phyloP scores from a whole-genome alignment of 2,888 invertebrate genomes.

The Eudemis profundana region DNA sequence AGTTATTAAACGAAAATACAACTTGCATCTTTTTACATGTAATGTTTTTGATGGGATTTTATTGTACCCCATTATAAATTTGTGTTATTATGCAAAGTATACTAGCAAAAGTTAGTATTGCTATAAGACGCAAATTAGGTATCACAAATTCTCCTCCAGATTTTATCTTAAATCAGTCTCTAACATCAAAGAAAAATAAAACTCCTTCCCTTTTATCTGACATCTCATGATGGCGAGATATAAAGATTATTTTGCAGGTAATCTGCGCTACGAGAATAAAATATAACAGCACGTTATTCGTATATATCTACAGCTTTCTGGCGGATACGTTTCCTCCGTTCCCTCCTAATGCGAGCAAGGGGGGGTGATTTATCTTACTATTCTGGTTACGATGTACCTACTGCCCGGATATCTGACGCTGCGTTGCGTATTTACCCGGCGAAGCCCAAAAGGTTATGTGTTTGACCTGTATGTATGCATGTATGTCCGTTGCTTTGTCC shows the following conservation, averaged over 20 bases:
- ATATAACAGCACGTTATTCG: conserved; percentile 30
- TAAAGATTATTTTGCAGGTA: conserved; percentile 42
- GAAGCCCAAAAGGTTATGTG: too few species aligned
- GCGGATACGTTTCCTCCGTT: conserved; percentile 36
- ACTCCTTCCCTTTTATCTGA: conserved; percentile 23
- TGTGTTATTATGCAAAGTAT: too few species aligned
- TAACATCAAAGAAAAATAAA: conserved; percentile 25
- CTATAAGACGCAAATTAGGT: background rate
- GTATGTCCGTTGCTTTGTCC: too few species aligned
- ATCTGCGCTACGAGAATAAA: conserved; percentile 33
- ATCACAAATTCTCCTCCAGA: background rate
- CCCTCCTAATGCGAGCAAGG: conserved; percentile 38
- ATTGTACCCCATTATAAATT: too few species aligned
- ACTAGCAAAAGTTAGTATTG: too few species aligned
- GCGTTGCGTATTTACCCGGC: conserved; percentile 13
- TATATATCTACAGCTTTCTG: conserved; percentile 30
- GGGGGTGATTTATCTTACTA: conserved; percentile 42
- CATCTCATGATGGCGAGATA: conserved; percentile 34
- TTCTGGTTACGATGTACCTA: conserved; percentile 32
- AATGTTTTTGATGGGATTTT: too few species aligned
- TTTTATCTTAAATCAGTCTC: background rate
- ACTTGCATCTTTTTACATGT: too few species aligned
- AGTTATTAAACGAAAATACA: too few species aligned
- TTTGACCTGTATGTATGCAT: too few species aligned
- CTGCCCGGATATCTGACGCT: conserved; percentile 7